Base-by-base conservation (phyloP, 2,888 invertebrate genomes). In the Morpho helenor region DNA sequence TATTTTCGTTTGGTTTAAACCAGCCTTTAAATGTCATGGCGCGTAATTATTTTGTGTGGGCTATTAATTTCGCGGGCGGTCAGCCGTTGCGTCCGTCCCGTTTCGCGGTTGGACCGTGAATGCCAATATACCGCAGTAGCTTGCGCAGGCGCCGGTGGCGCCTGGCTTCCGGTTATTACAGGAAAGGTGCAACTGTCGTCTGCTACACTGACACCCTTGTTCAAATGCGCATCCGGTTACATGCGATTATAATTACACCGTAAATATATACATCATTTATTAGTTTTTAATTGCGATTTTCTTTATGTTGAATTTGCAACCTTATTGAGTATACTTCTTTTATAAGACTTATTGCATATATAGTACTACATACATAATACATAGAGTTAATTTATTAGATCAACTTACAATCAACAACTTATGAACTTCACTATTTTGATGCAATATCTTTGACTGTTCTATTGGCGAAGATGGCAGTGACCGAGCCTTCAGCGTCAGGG, bases 141-240 rank as follows among this genome's bases (percentile, higher is more conserved):
- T 43, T 8, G 47, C 78, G 79, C 83, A 74, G 79, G 73, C 73
- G 77, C 76, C 83, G 79, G 82, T 84, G 85, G 86, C 85, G 84
- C 77, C 78, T 76, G 75, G 75, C 85, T 86, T 88, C 87, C 87
- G 84, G 73, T 69, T 69, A 62, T 68, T 71, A 73, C 73, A 81
- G 87, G 87, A 87, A 84, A 65, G 85, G 86, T 87, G 87, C 85
- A 85, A 79, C 66, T 68, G 79, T 79, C 83, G 82, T 82, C 72
- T 76, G 77, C 77, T 72, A 72, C 81, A 82, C 74, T 76, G 74
- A 76, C 74, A 72, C 70, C 72, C 76, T 75, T 78, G 76, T 77
- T 68, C 58, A 63, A 59, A 52, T 58, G 63, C 57, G 59, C 49
- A 54, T 61, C 60, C 56, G 56, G 42, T 59, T 52, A 60, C 50